Base-by-base conservation (phyloP, 2,888 invertebrate species). In the Anodontia alba region DNA sequence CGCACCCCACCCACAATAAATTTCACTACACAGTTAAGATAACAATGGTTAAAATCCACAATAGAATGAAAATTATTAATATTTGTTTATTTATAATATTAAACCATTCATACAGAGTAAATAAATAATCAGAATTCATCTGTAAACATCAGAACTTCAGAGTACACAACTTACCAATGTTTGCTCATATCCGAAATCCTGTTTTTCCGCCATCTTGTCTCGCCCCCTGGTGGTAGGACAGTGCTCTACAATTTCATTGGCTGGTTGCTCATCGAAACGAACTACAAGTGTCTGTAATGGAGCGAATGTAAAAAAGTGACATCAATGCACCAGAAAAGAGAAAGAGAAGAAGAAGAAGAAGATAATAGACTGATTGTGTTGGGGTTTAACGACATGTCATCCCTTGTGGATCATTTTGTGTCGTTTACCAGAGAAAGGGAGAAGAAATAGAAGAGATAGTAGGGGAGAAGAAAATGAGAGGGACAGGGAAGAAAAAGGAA, bases 161-260 rank as follows among this genome's bases (percentile, higher is more conserved):
- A 33, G 31, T 33, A 46, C 17, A 20, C 17, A 49, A 80, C 78
- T 82, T 76, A 85, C 85, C 68, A 85, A 78, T 31, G 85, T 85
- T 71, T 85, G 82, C 42, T 85, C 85, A 66, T 85, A 85, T 33
- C 85, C 85, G n/a, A 85, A 83, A 26, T 79, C 69, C 57, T 80
- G 78, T 74, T 83, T 78, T 49, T 85, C 84, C 57, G 80, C 84
- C 81, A 80, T 82, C 51, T 69, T 81, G 66, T 51, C n/a, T 51
- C 46, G 17, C 46, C 46, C 46, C 12, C 38, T 38, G 12, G 38
- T 38, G 38, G 78, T 67, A 23, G 74, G 33, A 43, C 36, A n/a
- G 1, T 75, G 49, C 29, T 66, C 29, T 73, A 71, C 71, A 36
- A 74, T 73, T 72, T 73, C 78, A 73, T 82, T 78, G 72, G 78